These are phyloP conservation scores for Halictus rubicundus DNA, from an alignment of 1,140 invertebrate genomes.

Conservation along the genomic window DNA sequence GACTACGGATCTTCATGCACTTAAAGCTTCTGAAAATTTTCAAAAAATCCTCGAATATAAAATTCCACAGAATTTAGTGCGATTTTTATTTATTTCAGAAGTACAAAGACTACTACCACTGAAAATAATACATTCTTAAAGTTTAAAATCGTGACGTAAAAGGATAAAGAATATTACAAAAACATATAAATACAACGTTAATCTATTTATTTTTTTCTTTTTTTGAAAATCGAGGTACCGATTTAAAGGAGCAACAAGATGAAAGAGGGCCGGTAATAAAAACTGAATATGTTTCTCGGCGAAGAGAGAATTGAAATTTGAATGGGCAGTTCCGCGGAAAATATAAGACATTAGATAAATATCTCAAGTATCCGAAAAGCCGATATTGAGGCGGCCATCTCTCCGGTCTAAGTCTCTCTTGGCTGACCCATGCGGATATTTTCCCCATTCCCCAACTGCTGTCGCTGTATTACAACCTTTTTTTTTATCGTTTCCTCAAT, in stretches of 20 bases:
- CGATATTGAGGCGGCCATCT: slow-evolving; percentile 77
- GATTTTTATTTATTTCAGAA: too few relatives aligned
- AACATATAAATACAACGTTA: too few relatives aligned
- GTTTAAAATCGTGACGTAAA: too few relatives aligned
- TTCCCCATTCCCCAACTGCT: slow-evolving; percentile 66
- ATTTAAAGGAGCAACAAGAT: background rate
- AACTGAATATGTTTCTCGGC: background rate
- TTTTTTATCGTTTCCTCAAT: slow-evolving; percentile 61
- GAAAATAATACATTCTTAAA: too few relatives aligned
- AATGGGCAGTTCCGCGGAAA: slow-evolving; percentile 74
- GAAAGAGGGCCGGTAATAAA: background rate
- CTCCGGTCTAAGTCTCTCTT: slow-evolving; percentile 77
- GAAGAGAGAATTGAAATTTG: slow-evolving; percentile 67
- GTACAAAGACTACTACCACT: too few relatives aligned
- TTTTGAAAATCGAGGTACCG: background rate
- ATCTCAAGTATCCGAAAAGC: slow-evolving; percentile 76
- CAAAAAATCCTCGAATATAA: too few relatives aligned
- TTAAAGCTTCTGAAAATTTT: too few relatives aligned
- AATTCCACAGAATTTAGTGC: too few relatives aligned
- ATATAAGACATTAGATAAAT: slow-evolving; percentile 79
- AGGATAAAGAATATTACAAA: too few relatives aligned
- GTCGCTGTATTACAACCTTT: slow-evolving; percentile 64
- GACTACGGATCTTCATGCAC: too few relatives aligned
- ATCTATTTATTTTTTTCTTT: too few relatives aligned
- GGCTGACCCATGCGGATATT: slow-evolving; percentile 81